Evolutionary conservation across 1,140 invertebrate genomes (phyloP).

Genomic region (Diprion similis): DNA sequence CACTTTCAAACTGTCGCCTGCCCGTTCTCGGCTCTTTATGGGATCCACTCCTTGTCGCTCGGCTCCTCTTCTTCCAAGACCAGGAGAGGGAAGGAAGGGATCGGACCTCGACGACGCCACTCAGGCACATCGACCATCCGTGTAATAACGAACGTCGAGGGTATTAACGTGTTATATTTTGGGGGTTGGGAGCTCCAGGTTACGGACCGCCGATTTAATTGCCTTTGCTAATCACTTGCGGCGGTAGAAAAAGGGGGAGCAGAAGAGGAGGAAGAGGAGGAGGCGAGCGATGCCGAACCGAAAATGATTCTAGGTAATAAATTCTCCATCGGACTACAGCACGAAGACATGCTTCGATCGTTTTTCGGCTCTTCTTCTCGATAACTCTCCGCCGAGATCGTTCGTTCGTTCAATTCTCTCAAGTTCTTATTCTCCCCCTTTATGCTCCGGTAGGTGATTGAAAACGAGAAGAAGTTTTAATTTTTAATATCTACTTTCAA

Average conservation of each 20-base stretch:
- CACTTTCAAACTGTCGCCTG: slow-evolving; percentile 29
- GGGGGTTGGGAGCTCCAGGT: neutral
- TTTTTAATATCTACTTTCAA: too few species aligned
- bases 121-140: too few species aligned
- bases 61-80: neutral
- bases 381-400: too few species aligned
- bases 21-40: neutral
- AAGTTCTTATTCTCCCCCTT: too few species aligned
- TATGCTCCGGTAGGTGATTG: too few species aligned
- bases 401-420: too few species aligned
- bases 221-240: neutral
- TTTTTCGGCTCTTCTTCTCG: too few species aligned
- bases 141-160: neutral
- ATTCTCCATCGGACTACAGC: neutral
- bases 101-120: too few species aligned
- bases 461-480: too few species aligned
- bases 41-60: neutral
- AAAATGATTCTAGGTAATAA: neutral
- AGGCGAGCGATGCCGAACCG: neutral
- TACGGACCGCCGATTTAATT: neutral
- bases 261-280: neutral
- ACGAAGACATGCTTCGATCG: neutral
- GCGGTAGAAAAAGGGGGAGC: neutral
- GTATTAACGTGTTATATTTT: slow-evolving; percentile 1
- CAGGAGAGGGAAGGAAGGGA: neutral